Percentiles rank a stretch among this genome's conserved stretches.
phyloP scores from a whole-genome alignment of 2,113 vertebrate species.

The Zapornia atra region DNA sequence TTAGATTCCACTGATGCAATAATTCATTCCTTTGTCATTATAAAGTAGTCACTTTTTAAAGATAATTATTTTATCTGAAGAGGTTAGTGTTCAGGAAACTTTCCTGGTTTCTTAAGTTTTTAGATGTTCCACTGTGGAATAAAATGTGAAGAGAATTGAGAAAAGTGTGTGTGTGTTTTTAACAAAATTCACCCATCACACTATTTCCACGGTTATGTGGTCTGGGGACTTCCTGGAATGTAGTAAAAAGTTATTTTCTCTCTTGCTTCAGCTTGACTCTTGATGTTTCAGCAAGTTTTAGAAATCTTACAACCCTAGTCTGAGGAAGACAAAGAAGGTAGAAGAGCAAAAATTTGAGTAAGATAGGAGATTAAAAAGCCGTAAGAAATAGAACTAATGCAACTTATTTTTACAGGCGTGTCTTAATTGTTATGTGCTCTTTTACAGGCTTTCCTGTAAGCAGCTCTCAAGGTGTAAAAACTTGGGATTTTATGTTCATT shows the following conservation, averaged over 20 bases:
- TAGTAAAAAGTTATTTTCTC: neutral
- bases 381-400: neutral
- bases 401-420: neutral
- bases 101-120: neutral
- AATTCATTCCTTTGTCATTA: neutral
- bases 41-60: neutral
- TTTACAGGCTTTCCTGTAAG: neutral
- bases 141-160: neutral
- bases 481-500: neutral
- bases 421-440: neutral
- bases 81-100: neutral
- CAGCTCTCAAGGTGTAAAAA: neutral
- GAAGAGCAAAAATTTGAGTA: neutral
- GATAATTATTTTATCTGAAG: neutral
- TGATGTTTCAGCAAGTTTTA: neutral
- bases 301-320: neutral
- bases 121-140: neutral
- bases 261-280: neutral
- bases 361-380: neutral
- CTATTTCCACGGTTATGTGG: neutral
- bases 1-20: neutral
- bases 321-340: neutral
- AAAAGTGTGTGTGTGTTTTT: neutral
- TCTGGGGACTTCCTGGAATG: neutral
- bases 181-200: neutral